phyloP scores from a whole-genome alignment of 2,113 vertebrate genomes.

The Gobio gobio region DNA sequence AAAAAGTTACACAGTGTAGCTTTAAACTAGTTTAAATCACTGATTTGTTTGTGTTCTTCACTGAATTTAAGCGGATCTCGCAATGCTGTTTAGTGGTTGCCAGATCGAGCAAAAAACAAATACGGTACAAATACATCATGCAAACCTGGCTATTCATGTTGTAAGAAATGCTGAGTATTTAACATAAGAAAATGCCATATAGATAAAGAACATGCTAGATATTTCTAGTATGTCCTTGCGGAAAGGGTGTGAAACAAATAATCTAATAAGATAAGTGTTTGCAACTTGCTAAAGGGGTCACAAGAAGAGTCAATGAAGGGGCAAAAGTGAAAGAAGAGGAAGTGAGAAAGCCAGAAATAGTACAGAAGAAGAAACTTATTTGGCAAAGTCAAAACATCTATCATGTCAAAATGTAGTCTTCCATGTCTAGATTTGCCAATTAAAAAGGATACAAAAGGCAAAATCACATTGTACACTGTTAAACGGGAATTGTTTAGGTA shows the following conservation, averaged over 20 bases:
- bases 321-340: background rate
- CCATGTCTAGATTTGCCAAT: background rate
- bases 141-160: background rate
- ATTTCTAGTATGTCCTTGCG: background rate
- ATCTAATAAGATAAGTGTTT: background rate
- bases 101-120: background rate
- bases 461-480: background rate
- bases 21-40: no score
- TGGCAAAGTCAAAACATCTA: background rate
- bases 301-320: background rate
- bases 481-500: no score
- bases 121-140: background rate
- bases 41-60: no score
- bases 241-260: background rate
- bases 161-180: background rate
- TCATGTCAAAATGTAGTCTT: background rate
- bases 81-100: no score
- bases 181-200: background rate
- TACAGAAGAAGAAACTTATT: background rate
- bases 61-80: no score
- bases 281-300: background rate
- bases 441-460: background rate
- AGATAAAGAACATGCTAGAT: conserved; percentile 39
- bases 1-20: no score
- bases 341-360: background rate